Conservation (phyloP, 2,113 vertebrate genomes). For the Dipodomys ordii region DNA sequence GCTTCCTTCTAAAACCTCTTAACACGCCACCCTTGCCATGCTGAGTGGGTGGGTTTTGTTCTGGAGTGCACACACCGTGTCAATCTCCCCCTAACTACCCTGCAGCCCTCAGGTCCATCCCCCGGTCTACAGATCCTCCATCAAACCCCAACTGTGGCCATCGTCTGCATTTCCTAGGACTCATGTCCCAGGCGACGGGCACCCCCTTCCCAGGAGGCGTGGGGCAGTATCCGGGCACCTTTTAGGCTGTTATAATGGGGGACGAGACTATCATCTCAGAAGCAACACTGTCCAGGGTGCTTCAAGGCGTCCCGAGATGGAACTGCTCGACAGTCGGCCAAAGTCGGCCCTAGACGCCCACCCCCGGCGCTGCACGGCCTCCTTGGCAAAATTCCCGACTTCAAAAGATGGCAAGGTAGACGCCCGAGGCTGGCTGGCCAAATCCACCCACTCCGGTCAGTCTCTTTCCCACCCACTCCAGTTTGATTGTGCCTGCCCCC, state of each 20-base stretch:
- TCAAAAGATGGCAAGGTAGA: not conserved
- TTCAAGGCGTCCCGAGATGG: too few species aligned
- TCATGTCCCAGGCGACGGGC: not conserved
- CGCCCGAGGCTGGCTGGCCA: not conserved
- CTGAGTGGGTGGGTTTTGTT: too few species aligned
- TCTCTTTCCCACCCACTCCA: too few species aligned
- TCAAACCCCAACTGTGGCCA: too few species aligned
- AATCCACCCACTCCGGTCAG: not conserved
- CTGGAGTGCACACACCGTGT: too few species aligned
- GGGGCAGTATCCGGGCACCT: not conserved
- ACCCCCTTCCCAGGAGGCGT: not conserved
- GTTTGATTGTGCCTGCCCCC: too few species aligned
- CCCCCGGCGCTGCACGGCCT: too few species aligned
- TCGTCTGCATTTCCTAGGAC: too few species aligned
- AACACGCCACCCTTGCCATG: not conserved
- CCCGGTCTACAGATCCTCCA: too few species aligned
- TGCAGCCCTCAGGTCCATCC: too few species aligned
- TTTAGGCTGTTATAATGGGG: not conserved
- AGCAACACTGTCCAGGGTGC: too few species aligned
- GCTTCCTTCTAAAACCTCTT: constrained; percentile 2
- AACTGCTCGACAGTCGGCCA: not conserved
- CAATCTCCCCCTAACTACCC: fast-evolving
- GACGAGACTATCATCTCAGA: too few species aligned
- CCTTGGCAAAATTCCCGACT: not conserved
- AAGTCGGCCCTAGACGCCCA: not conserved